Percentiles rank a stretch among this genome's conserved stretches.
phyloP scores from a whole-genome alignment of 2,888 invertebrate genomes.

The Lymantria dispar region DNA sequence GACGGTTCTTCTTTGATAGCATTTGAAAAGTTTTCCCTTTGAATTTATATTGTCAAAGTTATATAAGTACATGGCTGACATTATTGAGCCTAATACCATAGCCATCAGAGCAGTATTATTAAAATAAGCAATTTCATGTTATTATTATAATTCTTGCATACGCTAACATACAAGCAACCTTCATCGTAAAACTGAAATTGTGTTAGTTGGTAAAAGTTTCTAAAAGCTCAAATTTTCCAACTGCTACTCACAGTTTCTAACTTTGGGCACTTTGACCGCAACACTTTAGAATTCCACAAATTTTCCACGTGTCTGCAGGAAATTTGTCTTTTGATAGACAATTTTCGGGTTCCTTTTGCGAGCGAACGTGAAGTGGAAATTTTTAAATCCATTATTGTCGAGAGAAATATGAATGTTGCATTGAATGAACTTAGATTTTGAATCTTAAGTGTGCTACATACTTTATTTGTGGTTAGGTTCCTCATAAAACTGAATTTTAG shows the following conservation, averaged over 20 bases:
- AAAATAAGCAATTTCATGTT: no score
- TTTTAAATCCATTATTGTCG: not conserved
- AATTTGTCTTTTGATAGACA: conserved; percentile 30
- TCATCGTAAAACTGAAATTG: conserved; percentile 14
- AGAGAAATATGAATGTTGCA: not conserved
- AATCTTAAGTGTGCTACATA: no score
- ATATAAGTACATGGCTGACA: no score
- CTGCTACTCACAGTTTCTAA: conserved; percentile 18
- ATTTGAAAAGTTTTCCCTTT: no score
- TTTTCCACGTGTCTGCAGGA: conserved; percentile 24
- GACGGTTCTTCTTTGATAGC: no score
- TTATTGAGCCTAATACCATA: no score
- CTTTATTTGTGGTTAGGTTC: no score
- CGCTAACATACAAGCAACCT: no score
- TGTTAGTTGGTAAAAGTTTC: conserved; percentile 18
- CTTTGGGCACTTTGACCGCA: conserved; percentile 26
- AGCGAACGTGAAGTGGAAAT: not conserved
- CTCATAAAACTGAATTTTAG: no score
- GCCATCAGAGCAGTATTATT: no score
- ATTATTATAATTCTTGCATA: no score
- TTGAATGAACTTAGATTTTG: not conserved
- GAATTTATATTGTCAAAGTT: no score
- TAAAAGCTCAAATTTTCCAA: conserved; percentile 16
- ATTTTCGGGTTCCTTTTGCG: conserved; percentile 9
- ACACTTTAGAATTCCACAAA: conserved; percentile 17